phyloP scores from a whole-genome alignment of 2,797 vertebrate species.

The Allobates femoralis region DNA sequence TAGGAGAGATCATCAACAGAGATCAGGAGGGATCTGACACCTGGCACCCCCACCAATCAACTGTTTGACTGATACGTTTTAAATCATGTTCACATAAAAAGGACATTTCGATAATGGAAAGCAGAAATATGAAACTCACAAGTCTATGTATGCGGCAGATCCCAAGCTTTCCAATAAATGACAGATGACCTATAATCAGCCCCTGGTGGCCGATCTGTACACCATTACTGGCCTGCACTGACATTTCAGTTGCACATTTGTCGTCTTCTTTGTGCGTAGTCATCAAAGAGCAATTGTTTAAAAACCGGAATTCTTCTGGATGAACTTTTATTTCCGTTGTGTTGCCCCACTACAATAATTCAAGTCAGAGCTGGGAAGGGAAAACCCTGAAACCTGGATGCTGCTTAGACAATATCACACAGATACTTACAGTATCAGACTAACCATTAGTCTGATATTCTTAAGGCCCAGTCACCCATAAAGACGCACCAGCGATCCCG shows the following conservation, averaged over 20 bases:
- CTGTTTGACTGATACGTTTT: no score
- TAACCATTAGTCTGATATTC: no score
- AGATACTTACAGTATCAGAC: no score
- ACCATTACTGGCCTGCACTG: not conserved
- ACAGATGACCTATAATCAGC: not conserved
- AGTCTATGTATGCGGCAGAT: no score
- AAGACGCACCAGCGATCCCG: no score
- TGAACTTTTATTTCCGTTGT: not conserved
- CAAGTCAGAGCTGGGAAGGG: not conserved
- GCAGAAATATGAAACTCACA: no score
- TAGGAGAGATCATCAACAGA: no score
- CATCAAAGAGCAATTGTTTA: slow-evolving; percentile 24
- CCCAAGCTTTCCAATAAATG: not conserved
- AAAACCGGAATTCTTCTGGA: not conserved
- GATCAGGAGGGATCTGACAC: no score
- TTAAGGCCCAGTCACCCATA: no score
- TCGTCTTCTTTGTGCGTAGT: not conserved
- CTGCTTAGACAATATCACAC: not conserved
- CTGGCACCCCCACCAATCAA: no score
- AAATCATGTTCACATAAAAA: no score
- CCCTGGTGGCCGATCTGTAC: not conserved
- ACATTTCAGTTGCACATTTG: not conserved
- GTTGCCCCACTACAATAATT: not conserved
- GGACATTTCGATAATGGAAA: no score
- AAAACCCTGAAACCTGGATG: not conserved